These are phyloP conservation scores for Sphyrna mokarran DNA, from an alignment of 2,113 vertebrate species.

Conservation along the genomic window DNA sequence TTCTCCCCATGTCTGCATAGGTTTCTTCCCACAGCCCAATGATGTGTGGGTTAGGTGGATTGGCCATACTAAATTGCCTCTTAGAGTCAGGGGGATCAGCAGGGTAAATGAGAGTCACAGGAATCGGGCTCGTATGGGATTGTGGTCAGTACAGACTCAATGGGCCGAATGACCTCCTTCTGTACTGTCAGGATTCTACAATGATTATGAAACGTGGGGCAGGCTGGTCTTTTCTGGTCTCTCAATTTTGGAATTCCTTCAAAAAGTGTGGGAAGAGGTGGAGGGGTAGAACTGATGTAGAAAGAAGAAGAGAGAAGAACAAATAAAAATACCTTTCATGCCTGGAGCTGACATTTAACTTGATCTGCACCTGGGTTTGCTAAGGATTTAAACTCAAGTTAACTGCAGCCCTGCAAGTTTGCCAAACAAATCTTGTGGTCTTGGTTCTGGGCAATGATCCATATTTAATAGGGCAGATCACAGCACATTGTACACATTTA, in stretches of 20 bases:
- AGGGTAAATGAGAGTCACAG: too few species aligned
- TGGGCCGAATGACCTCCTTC: too few species aligned
- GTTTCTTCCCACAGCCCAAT: too few species aligned
- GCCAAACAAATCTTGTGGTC: slow-evolving; percentile 21
- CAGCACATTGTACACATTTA: slow-evolving; percentile 2
- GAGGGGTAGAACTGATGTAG: neutral
- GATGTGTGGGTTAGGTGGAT: too few species aligned
- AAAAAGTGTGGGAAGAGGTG: neutral
- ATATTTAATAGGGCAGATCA: slow-evolving; percentile 29
- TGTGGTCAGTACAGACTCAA: too few species aligned
- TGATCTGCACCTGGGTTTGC: slow-evolving; percentile 5
- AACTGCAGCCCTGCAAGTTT: slow-evolving; percentile 5
- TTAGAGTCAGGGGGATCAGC: too few species aligned
- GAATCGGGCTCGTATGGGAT: too few species aligned
- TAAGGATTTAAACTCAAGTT: neutral
- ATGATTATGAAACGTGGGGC: neutral
- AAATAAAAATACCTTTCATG: neutral
- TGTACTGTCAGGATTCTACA: too few species aligned
- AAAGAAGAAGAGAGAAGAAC: neutral
- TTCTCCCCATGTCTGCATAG: too few species aligned
- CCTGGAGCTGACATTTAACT: slow-evolving; percentile 20
- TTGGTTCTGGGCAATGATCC: slow-evolving; percentile 11
- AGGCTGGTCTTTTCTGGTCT: neutral
- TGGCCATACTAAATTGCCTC: too few species aligned
- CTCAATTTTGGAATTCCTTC: neutral